Evolutionary conservation across 2,888 invertebrate genomes (phyloP).

Genomic region (Epinotia brunnichana): DNA sequence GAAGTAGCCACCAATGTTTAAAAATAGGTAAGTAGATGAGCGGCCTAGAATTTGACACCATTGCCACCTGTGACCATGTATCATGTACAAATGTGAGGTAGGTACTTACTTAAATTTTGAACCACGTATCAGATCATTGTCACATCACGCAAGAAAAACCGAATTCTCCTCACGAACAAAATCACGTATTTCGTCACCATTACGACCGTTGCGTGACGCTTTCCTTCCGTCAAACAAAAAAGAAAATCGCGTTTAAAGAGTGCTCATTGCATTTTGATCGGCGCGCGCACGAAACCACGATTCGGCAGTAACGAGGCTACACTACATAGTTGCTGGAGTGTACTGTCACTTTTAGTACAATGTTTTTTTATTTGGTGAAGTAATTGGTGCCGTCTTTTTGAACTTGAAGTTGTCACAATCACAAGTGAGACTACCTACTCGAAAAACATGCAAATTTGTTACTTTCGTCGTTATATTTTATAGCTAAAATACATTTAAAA

Average conservation of each 20-base stretch:
- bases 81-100: background rate
- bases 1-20: background rate
- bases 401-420: background rate
- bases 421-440: too few relatives aligned
- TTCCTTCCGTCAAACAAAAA: slow-evolving; percentile 38
- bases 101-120: slow-evolving; percentile 7
- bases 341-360: slow-evolving; percentile 26
- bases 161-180: slow-evolving; percentile 29
- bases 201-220: slow-evolving; percentile 35
- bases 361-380: background rate
- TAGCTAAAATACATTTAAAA: too few relatives aligned
- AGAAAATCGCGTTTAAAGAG: slow-evolving; percentile 39
- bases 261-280: slow-evolving; percentile 43
- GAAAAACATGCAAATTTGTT: background rate
- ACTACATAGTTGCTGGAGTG: slow-evolving; percentile 8
- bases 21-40: background rate
- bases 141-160: slow-evolving; percentile 31
- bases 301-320: slow-evolving; percentile 7
- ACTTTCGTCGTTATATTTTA: background rate
- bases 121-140: slow-evolving; percentile 27
- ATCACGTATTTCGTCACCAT: slow-evolving; percentile 38
- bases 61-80: background rate
- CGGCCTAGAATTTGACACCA: background rate
- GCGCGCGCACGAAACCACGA: slow-evolving; percentile 35
- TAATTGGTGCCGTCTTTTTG: background rate